These are phyloP conservation scores for Cryptops parisi DNA, from an alignment of 2,888 invertebrate species.

Conservation along the genomic window DNA sequence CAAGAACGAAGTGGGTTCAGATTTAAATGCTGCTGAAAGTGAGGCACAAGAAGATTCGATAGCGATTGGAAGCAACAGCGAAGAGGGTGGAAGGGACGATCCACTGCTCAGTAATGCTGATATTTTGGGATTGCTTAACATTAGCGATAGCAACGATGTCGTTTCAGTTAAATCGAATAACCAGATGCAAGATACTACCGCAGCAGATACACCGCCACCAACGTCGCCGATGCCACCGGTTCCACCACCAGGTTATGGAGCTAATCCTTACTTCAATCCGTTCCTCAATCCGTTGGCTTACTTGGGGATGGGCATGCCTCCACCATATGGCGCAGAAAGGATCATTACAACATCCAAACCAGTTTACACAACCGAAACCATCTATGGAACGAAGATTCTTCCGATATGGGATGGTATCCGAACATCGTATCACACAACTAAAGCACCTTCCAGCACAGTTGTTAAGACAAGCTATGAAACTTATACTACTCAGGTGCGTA, in stretches of 20 bases:
- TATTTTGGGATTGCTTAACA: constrained; percentile 5
- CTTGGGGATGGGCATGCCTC: constrained; percentile 3
- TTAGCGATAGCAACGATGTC: constrained; percentile 2
- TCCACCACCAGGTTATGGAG: background rate
- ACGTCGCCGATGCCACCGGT: background rate
- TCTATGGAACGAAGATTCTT: constrained; percentile 68
- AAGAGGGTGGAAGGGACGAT: background rate
- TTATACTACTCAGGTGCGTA: constrained; percentile 15
- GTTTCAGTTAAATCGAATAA: background rate
- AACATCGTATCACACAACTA: constrained; percentile 54
- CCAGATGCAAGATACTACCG: background rate
- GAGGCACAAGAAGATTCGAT: constrained; percentile 11
- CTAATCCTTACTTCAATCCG: constrained; percentile 7
- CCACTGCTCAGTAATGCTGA: constrained; percentile 4
- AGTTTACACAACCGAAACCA: constrained; percentile 48
- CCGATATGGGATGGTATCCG: constrained; percentile 50
- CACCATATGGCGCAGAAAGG: background rate
- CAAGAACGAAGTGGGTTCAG: background rate
- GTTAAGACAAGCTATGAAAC: constrained; percentile 17
- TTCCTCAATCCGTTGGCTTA: constrained; percentile 10
- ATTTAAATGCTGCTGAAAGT: constrained; percentile 12
- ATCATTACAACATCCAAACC: constrained; percentile 56
- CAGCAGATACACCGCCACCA: background rate
- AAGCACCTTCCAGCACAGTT: constrained; percentile 11
- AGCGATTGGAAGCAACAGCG: background rate